phyloP scores from a whole-genome alignment of 1,140 invertebrate species.

The Octopus bimaculoides region DNA sequence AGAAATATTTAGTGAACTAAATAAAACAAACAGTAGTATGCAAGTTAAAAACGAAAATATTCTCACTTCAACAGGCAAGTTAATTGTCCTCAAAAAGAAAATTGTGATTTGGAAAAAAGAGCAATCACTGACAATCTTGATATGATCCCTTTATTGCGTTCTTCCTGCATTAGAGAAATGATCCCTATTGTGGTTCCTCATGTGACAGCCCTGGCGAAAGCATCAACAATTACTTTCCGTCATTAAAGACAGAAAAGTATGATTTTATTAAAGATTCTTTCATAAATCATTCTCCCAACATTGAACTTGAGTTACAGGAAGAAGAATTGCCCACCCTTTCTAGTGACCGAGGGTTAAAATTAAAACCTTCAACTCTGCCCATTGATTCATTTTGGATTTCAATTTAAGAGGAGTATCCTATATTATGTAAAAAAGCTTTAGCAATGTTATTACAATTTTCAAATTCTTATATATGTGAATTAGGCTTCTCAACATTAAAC shows the following conservation, averaged over 20 bases:
- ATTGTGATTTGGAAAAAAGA: not conserved
- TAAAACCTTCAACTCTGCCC: not conserved
- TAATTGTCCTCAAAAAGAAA: not conserved
- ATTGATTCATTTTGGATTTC: not conserved
- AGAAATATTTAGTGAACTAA: constrained; percentile 4
- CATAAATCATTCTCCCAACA: no score
- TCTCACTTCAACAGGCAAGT: not conserved
- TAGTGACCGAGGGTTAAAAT: not conserved
- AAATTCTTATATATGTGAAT: not conserved
- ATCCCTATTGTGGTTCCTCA: not conserved
- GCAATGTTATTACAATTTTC: not conserved
- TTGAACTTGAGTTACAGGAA: not conserved
- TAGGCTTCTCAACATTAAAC: not conserved
- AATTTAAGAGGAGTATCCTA: not conserved
- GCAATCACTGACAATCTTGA: not conserved
- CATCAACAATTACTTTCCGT: not conserved
- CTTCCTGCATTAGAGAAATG: not conserved
- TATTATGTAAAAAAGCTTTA: not conserved
- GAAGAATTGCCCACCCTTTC: not conserved
- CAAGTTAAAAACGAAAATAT: not conserved
- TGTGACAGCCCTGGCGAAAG: not conserved
- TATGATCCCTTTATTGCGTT: not conserved
- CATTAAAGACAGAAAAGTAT: not conserved
- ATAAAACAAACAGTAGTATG: not conserved
- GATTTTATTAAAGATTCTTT: not conserved